phyloP scores from a whole-genome alignment of 2,888 invertebrate genomes.

The Dusona sp. region DNA sequence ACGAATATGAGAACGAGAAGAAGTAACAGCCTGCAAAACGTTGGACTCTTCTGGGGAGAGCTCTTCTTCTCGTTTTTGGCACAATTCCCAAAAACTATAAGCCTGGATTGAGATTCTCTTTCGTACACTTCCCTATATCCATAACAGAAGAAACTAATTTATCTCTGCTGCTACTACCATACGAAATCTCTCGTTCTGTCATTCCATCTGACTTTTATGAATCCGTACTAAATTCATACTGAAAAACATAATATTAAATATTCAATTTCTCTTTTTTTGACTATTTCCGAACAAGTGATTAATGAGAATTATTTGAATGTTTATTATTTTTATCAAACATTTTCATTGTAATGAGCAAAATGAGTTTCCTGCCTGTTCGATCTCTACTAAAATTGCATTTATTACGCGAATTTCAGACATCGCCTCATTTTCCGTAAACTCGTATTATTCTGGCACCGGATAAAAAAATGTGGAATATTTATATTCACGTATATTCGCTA shows the following conservation, averaged over 20 bases:
- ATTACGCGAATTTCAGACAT: not conserved
- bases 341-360: not conserved
- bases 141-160: slow-evolving; percentile 50
- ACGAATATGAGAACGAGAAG: slow-evolving; percentile 55
- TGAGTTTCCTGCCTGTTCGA: not conserved
- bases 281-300: not conserved
- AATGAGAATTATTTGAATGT: not conserved
- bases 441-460: not conserved
- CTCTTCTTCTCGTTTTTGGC: slow-evolving; percentile 62
- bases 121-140: slow-evolving; percentile 46
- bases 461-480: slow-evolving; percentile 3
- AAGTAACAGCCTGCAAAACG: slow-evolving; percentile 60
- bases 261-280: not conserved
- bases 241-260: not conserved
- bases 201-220: not conserved
- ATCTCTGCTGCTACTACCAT: slow-evolving; percentile 20
- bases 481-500: not conserved
- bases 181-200: slow-evolving; percentile 33
- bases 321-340: not conserved
- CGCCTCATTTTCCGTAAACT: not conserved
- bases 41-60: slow-evolving; percentile 45
- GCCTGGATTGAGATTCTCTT: slow-evolving; percentile 51
- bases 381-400: not conserved
- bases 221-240: not conserved
- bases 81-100: slow-evolving; percentile 64